Base-by-base conservation (phyloP, 2,113 vertebrate species). In the Coptodon rendalli region DNA sequence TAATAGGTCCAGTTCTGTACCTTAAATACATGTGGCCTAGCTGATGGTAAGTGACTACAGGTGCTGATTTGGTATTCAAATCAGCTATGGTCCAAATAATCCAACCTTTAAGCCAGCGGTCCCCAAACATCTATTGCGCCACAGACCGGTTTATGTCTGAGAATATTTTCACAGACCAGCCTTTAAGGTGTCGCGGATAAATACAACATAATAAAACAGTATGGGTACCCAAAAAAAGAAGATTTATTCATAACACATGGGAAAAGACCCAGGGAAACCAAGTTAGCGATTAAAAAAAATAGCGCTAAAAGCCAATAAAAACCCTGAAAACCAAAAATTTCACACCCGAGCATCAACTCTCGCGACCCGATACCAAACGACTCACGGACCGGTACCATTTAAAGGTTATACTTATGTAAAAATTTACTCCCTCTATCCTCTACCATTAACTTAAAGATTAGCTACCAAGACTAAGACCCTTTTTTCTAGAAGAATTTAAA, bases 331-430 rank as follows among this genome's bases (percentile, higher is more conserved):
- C 57, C 57, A 34, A 34, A 61, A 61, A 31, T 17, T 61, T 61
- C 9, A 6, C 57, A 61, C 57, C 57, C 3, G 5, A 61, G 57
- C 57, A 34, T 61, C 57, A 61, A 19, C 29, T 61, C 9, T 34
- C 0, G 57, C 5, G 10, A 8, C 57, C 57, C 9, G 3, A 34
- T 34, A 61, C 5, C 57, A 61, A 61, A 61, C 1, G 0, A 61
- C 16, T 61, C 16, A 61, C 3, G 5, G 57, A 61, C 57, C 0
- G 1, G 29, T 61, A 34, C 40, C 5, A 27, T 73, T 73, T 45
- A 73, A 73, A 73, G 8, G 5, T 9, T 73, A 10, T 17, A 29
- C 1, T 52, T 52, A 52, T 13, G 19, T 6, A 27, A 45, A 73
- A 45, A 73, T 27, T 1, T 3, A 27, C 22, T 16, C 22, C n/a